Evolutionary conservation across 2,797 vertebrate species (phyloP).

Genomic region (Linurgus olivaceus): DNA sequence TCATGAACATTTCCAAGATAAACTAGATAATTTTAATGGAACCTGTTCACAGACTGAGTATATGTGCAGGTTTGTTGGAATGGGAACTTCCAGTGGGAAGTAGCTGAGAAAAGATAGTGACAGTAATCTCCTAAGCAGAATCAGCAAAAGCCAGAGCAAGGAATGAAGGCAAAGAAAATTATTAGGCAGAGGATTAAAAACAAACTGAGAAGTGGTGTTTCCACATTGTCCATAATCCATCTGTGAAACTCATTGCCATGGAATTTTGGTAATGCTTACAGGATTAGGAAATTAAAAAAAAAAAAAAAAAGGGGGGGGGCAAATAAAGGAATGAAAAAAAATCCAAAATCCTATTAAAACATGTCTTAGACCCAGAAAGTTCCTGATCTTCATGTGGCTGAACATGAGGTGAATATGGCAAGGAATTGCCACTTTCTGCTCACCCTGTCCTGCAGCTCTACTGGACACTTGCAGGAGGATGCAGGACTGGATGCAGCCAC

Average conservation of each 20-base stretch:
- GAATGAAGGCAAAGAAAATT: not conserved
- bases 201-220: not conserved
- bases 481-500: not conserved
- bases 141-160: not conserved
- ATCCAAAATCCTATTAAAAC: not conserved
- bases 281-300: not conserved
- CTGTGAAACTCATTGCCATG: not conserved
- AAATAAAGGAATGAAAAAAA: not conserved
- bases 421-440: not conserved
- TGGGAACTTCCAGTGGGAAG: not conserved
- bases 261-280: not conserved
- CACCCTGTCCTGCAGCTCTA: not conserved
- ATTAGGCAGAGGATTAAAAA: not conserved
- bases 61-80: not conserved
- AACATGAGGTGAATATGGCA: not conserved
- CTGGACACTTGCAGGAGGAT: not conserved
- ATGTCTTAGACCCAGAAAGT: not conserved
- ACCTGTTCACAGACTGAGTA: not conserved
- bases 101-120: not conserved
- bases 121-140: not conserved
- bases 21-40: not conserved
- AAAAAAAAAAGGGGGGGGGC: rapidly evolving
- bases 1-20: not conserved
- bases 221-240: not conserved
- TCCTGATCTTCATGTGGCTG: not conserved